Evolutionary conservation across 2,888 invertebrate genomes (phyloP).

Genomic region (Caenorhabditis zanzibari): DNA sequence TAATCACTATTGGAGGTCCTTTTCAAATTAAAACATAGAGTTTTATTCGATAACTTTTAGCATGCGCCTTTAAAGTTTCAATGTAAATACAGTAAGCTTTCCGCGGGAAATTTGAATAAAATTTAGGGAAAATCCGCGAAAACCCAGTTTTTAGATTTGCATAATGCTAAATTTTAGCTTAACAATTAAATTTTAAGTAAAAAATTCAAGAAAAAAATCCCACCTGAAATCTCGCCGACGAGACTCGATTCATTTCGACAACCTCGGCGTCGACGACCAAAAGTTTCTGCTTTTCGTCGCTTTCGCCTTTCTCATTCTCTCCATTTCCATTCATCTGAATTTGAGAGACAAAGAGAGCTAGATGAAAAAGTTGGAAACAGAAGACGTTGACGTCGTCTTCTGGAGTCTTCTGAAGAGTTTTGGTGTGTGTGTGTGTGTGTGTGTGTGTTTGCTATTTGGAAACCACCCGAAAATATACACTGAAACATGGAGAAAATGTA

Average conservation of each 20-base stretch:
- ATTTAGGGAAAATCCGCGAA: too few relatives aligned
- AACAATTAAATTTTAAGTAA: background rate
- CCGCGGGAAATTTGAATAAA: too few relatives aligned
- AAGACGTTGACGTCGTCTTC: constrained; percentile 1
- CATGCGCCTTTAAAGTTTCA: too few relatives aligned
- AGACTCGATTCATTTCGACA: constrained; percentile 45
- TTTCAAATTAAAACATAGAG: too few relatives aligned
- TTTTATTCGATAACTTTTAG: too few relatives aligned
- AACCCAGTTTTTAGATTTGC: background rate
- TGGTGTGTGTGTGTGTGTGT: background rate
- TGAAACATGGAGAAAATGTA: background rate
- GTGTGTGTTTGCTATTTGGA: background rate
- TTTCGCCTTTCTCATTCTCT: constrained; percentile 24
- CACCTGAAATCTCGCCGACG: constrained; percentile 64
- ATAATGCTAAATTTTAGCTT: too few relatives aligned
- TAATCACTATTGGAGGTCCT: too few relatives aligned
- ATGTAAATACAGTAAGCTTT: too few relatives aligned
- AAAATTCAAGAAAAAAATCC: constrained; percentile 1
- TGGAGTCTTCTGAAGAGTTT: background rate
- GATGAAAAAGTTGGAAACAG: too few relatives aligned
- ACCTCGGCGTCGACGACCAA: constrained; percentile 16
- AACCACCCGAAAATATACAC: background rate
- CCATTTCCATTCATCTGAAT: constrained; percentile 54
- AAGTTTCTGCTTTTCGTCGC: constrained; percentile 56
- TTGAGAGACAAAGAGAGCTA: background rate